Evolutionary conservation across 1,140 invertebrate genomes (phyloP), one percentile per base, ranked within the genome.

Genomic region (Ceratina australensis): DNA sequence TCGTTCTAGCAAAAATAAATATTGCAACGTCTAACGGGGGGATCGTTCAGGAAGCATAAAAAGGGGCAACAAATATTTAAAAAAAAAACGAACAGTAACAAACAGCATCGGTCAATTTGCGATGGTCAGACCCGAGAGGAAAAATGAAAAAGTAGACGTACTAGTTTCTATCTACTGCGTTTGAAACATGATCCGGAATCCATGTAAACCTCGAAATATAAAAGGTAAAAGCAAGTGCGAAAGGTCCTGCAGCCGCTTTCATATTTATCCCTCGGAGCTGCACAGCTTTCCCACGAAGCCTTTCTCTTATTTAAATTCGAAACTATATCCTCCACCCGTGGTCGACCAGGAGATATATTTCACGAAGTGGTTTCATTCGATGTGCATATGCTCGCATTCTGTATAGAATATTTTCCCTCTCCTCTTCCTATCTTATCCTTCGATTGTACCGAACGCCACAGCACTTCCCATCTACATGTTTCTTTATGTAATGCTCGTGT

Each of bases 291-390:
- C 0, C 20, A 0, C 60, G n/a, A 8, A 42, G 24, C 20, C 26
- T 54, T 33, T 22, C 42, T 42, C 60, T 56, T 12, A 20, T 28
- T 61, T 72, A 20, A 64, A 64, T 71, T 49, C 16, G 56, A 26
- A 49, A 15, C 22, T n/a, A 13, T n/a, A 28, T 49, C 22, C 20
- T n/a, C 3, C 12, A 52, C n/a, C 13, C 24, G 8, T 20, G 18
- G 18, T 28, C 12, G 33, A 60, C 22, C 22, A 47, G 33, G 5
- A 42, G 47, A 47, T 60, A 60, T 60, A 49, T 22, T 47, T 59
- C 16, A 18, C 50, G 50, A 33, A 67, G 18, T 22, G 49, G 54
- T 68, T 68, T 28, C 65, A 12, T 28, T 67, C 22, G 16, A 52
- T 26, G 47, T n/a, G 18, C 24, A 52, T 24, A 47, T 50, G 22